phyloP scores from a whole-genome alignment of 1,140 invertebrate species.

The Drosophila jambulina region DNA sequence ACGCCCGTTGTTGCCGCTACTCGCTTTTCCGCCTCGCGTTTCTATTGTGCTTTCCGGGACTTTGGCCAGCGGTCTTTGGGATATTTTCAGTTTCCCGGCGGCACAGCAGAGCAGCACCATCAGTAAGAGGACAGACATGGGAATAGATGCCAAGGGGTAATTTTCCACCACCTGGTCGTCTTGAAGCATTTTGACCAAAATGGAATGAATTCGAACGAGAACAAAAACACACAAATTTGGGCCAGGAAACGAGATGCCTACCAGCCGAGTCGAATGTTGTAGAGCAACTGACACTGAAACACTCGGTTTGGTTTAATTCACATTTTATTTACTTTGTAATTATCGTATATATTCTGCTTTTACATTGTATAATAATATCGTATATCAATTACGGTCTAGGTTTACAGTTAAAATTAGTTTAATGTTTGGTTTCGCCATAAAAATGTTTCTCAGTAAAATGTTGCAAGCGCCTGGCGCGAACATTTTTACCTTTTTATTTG shows the following conservation, averaged over 20 bases:
- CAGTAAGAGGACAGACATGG: conserved; percentile 4
- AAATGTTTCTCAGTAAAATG: conserved; percentile 45
- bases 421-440: conserved; percentile 38
- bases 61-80: not conserved
- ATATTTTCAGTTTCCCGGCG: not conserved
- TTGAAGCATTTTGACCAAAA: conserved; percentile 30
- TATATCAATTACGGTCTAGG: conserved; percentile 47
- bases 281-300: not conserved
- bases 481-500: conserved; percentile 20
- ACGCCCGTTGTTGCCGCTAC: not conserved
- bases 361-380: conserved; percentile 59
- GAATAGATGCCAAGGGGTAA: conserved; percentile 1
- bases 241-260: conserved; percentile 21
- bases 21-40: conserved; percentile 8
- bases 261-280: conserved; percentile 1
- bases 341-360: conserved; percentile 57
- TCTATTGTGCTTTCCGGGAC: conserved; percentile 4
- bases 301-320: conserved; percentile 5
- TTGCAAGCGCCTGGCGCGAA: conserved; percentile 46
- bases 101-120: conserved; percentile 16
- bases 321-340: conserved; percentile 46
- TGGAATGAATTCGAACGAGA: conserved; percentile 5
- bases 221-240: conserved; percentile 26
- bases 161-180: not conserved
- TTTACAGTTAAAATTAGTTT: conserved; percentile 51